Base-by-base conservation (phyloP, 2,113 vertebrate species). In the Mesembrinibis cayennensis region DNA sequence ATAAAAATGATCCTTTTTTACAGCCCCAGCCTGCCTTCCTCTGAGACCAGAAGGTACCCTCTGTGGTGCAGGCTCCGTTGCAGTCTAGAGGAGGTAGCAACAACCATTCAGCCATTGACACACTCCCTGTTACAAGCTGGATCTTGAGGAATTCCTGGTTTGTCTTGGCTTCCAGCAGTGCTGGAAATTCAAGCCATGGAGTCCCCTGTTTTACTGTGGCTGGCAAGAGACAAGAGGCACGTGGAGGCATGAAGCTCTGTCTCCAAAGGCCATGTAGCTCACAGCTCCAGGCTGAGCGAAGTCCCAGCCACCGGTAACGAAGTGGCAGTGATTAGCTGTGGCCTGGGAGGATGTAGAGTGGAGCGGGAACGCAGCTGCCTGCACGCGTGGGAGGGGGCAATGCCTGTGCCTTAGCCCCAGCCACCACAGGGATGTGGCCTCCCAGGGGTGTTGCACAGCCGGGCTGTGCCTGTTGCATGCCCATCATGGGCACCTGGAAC, bases 401-500 rank as follows among this genome's bases (percentile, higher is more conserved):
- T 45, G 44, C 14, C 53, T 47, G 50, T n/a, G 36, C 20, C 61
- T 25, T 13, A 66, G 34, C 10, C 36, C 15, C 38, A 21, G 40
- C 6, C 32, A 27, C 55, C 25, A 20, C 0, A 0, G 23, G 27
- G 34, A 50, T 2, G 3, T 69, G 29, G 14, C 4, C 16, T 25
- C 20, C 34, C 5, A 6, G 11, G 58, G 17, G 8, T 3, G 4
- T 6, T 50, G 65, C 7, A 13, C 18, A 26, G 44, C 63, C 0
- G 1, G 66, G 20, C 44, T 76, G 29, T 55, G 83, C 71, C 44
- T 67, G 11, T 21, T 66, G 20, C 26, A 7, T 7, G 7, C 29
- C 45, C 29, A 30, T 17, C 36, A 4, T 0, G 3, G 44, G 34
- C 40, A 32, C 22, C 16, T 69, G 66, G 53, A 80, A 30, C 29